These are phyloP conservation scores for Harpalus rubripes DNA, from an alignment of 2,888 invertebrate species.

Conservation along the genomic window DNA sequence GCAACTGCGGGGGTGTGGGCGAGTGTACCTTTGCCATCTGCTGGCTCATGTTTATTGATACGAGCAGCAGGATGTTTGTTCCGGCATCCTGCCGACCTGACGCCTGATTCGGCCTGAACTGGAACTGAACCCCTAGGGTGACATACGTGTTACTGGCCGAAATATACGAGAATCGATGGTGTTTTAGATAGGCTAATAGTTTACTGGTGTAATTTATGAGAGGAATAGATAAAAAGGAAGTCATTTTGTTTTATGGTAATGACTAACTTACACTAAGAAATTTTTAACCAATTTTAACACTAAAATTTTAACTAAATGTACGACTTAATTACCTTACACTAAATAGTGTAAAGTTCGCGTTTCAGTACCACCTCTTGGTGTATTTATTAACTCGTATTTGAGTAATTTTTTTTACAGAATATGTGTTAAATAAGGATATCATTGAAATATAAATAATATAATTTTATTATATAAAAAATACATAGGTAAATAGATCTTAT, in stretches of 20 bases:
- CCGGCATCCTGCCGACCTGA: neutral
- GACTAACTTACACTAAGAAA: neutral
- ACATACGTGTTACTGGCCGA: conserved; percentile 24
- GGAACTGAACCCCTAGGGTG: conserved; percentile 16
- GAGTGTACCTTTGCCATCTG: conserved; percentile 20
- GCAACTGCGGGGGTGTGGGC: neutral
- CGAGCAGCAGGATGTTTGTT: conserved; percentile 29
- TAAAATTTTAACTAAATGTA: no score
- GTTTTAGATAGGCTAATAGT: neutral
- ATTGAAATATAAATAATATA: no score
- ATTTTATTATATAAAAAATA: no score
- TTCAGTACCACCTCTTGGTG: no score
- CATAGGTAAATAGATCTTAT: no score
- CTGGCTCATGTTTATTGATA: conserved; percentile 39
- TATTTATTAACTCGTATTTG: no score
- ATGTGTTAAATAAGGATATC: no score
- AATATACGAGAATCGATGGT: conserved; percentile 20
- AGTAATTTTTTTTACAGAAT: no score
- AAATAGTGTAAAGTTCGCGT: no score
- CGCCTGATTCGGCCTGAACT: neutral
- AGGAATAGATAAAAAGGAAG: neutral
- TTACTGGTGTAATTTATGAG: neutral
- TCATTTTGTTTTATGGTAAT: neutral
- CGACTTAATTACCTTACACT: no score
- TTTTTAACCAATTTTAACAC: no score